Base-by-base conservation (phyloP, 2,797 vertebrate species). In the Octomys mimax region DNA sequence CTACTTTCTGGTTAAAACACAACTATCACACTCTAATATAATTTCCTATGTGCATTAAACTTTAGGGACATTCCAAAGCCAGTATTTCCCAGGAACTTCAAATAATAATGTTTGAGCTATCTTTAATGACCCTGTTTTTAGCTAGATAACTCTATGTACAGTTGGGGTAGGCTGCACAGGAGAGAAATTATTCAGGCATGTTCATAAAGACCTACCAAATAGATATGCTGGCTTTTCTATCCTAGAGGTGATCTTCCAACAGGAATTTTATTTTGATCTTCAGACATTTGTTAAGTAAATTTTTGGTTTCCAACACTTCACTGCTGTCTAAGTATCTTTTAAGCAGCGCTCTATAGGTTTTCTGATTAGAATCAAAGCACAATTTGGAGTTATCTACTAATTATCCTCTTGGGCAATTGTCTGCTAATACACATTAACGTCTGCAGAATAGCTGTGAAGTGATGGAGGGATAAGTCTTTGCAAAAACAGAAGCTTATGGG, bases 381-480 rank as follows among this genome's bases (percentile, higher is more conserved):
- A 36, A 68, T 84, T 96, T 89, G 89, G 42, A 86, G 78, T 86
- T 82, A 83, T 83, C 88, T 89, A 46, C 89, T 93, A 85, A 95
- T 95, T 79, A 77, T 5, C 31, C 79, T 82, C 75, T 87, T 81
- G 71, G 78, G 90, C 92, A 96, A 93, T 24, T 95, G 85, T 46
- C 52, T 87, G n/a, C 77, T 94, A 92, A 90, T 39, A 70, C 61
- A 87, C 64, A 95, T 87, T 75, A 91, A 93, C 71, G 94, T 79
- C 87, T 87, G 62, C 33, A 28, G 36, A 90, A 82, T 42, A 85
- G 33, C 42, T 64, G 62, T 28, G 78, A 82, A 82, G 85, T 26
- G 14, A n/a, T 71, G 59, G 91, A 64, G 42, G 19, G 14, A 70
- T 57, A 92, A 91, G 42, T 71, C 22, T n/a, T 6, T 36, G 11